Conservation (phyloP, 1,140 invertebrate species). For the Hetaerina americana region DNA sequence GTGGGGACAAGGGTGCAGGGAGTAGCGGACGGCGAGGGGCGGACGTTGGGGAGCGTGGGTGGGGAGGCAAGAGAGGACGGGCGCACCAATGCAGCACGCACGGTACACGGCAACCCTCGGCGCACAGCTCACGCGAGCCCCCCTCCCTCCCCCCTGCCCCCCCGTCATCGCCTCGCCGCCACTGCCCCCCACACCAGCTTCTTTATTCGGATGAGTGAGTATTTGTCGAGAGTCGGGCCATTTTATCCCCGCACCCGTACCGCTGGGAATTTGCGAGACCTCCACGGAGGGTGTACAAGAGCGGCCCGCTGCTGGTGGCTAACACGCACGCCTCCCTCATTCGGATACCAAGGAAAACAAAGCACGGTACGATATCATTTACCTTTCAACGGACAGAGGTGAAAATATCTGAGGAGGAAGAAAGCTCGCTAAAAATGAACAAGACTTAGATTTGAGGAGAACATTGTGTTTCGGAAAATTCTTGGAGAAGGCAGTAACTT, state of each 20-base stretch:
- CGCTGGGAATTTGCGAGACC: neutral
- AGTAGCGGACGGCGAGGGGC: too few relatives aligned
- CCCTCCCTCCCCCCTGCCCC: neutral
- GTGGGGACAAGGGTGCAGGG: neutral
- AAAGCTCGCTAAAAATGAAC: too few relatives aligned
- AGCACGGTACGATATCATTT: too few relatives aligned
- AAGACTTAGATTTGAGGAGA: too few relatives aligned
- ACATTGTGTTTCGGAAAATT: too few relatives aligned
- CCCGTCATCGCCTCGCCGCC: neutral
- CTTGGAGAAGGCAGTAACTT: too few relatives aligned
- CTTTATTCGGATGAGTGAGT: neutral
- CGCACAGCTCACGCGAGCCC: neutral
- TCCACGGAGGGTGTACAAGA: neutral
- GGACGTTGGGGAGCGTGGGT: too few relatives aligned
- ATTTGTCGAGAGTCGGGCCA: neutral
- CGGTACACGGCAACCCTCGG: neutral
- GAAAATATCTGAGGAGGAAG: too few relatives aligned
- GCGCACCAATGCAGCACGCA: neutral
- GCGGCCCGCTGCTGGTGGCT: neutral
- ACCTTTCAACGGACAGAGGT: too few relatives aligned
- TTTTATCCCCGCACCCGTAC: too few relatives aligned
- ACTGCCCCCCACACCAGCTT: neutral
- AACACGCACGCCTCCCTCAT: neutral
- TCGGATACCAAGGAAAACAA: too few relatives aligned
- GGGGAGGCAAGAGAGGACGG: neutral